phyloP scores from a whole-genome alignment of 2,888 invertebrate species.

The Rhabditophanes sp. region DNA sequence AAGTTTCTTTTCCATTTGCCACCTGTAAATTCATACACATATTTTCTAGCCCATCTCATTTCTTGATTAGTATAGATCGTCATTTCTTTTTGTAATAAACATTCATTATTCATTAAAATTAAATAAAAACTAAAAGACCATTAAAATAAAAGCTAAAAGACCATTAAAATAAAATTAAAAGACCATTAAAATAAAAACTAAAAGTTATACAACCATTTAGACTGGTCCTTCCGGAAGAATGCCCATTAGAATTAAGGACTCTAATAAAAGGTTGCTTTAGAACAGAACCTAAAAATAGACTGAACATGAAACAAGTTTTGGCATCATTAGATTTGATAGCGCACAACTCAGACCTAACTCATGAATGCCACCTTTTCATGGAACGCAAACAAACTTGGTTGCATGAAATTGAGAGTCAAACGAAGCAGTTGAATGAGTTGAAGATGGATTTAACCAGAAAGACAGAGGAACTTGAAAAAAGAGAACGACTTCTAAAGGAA shows the following conservation, averaged over 20 bases:
- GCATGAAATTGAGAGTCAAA: slow-evolving; percentile 22
- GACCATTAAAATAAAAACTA: too few relatives aligned
- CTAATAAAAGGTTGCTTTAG: slow-evolving; percentile 28
- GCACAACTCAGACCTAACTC: slow-evolving; percentile 13
- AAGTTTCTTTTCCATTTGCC: too few relatives aligned
- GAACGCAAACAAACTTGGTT: slow-evolving; percentile 24
- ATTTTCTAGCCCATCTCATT: neutral
- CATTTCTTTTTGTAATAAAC: too few relatives aligned
- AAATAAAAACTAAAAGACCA: too few relatives aligned
- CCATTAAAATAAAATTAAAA: too few relatives aligned
- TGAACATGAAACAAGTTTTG: slow-evolving; percentile 17
- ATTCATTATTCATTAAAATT: too few relatives aligned
- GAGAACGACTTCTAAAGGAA: slow-evolving; percentile 20
- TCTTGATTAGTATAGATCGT: too few relatives aligned
- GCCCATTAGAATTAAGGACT: slow-evolving; percentile 15
- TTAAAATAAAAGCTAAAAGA: too few relatives aligned
- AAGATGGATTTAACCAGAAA: slow-evolving; percentile 20
- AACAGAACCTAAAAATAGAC: slow-evolving; percentile 21
- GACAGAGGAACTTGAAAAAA: slow-evolving; percentile 20
- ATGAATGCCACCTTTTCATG: slow-evolving; percentile 23
- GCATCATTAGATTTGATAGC: slow-evolving; percentile 11
- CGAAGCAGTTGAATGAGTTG: slow-evolving; percentile 18
- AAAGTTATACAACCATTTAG: too few relatives aligned
- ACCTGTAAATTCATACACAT: too few relatives aligned
- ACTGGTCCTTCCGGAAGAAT: slow-evolving; percentile 25